phyloP scores from a whole-genome alignment of 2,113 vertebrate genomes.

The Menidia beryllina region DNA sequence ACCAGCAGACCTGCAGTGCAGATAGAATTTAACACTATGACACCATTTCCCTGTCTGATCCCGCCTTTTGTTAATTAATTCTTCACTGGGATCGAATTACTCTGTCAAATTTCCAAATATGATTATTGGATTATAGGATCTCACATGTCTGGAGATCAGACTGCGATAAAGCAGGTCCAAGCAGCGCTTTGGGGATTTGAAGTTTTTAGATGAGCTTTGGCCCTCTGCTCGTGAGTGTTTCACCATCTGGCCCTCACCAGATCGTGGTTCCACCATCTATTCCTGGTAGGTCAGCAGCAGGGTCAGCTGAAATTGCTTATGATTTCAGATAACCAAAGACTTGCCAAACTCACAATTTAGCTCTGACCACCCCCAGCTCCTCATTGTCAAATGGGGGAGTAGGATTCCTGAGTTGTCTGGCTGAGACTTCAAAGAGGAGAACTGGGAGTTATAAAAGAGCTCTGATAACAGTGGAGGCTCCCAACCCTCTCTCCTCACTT shows the following conservation, averaged over 20 bases:
- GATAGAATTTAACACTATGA: slow-evolving; percentile 17
- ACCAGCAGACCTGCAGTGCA: neutral
- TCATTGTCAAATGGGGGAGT: slow-evolving; percentile 78
- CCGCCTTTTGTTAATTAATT: slow-evolving; percentile 35
- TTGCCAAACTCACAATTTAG: slow-evolving; percentile 64
- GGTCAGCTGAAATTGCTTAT: slow-evolving; percentile 58
- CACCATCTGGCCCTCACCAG: slow-evolving; percentile 6
- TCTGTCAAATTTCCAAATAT: slow-evolving; percentile 32
- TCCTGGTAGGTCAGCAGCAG: slow-evolving; percentile 43
- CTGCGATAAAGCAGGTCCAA: slow-evolving; percentile 24
- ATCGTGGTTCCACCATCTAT: slow-evolving; percentile 3
- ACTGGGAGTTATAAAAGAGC: slow-evolving; percentile 82
- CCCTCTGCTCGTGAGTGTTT: slow-evolving; percentile 18
- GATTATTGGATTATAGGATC: slow-evolving; percentile 46
- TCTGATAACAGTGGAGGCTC: slow-evolving; percentile 81
- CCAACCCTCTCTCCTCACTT: slow-evolving; percentile 73
- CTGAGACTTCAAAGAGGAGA: slow-evolving; percentile 81
- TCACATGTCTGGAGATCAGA: slow-evolving; percentile 33
- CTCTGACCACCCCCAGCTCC: slow-evolving; percentile 60
- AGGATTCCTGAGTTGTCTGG: slow-evolving; percentile 84
- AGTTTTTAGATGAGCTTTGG: slow-evolving; percentile 20
- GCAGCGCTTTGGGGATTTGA: slow-evolving; percentile 12
- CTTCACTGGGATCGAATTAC: slow-evolving; percentile 26
- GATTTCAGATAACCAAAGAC: slow-evolving; percentile 58
- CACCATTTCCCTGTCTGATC: slow-evolving; percentile 26